phyloP scores from a whole-genome alignment of 1,140 invertebrate species.

The Octopus bimaculoides region DNA sequence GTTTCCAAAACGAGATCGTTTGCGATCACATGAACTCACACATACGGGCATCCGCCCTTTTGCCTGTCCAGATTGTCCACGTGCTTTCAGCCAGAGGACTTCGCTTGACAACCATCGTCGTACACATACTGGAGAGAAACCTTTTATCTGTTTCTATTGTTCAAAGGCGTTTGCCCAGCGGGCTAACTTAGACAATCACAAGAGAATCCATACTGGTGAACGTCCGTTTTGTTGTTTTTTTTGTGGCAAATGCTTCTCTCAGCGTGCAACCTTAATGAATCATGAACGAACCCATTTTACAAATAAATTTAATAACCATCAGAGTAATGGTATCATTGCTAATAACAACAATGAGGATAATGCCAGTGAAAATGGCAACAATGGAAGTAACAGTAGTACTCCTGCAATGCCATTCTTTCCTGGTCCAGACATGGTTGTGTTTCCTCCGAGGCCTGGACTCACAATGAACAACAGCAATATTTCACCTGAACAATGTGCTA shows the following conservation, averaged over 20 bases:
- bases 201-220: conserved; percentile 33
- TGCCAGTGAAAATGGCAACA: neutral
- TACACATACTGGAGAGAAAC: conserved; percentile 17
- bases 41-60: neutral
- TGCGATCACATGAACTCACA: neutral
- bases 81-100: neutral
- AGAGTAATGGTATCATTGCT: neutral
- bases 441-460: neutral
- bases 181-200: conserved; percentile 20
- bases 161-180: conserved; percentile 15
- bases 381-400: neutral
- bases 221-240: conserved; percentile 32
- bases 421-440: conserved; percentile 5
- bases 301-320: neutral
- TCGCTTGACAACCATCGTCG: neutral
- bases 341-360: neutral
- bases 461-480: too few relatives aligned
- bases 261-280: conserved; percentile 83
- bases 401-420: neutral
- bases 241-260: conserved; percentile 38
- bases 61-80: neutral
- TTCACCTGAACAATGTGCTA: too few relatives aligned
- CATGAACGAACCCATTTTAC: conserved; percentile 15
- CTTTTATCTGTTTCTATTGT: conserved; percentile 17
- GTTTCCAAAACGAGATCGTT: neutral